Conservation (phyloP, 2,113 vertebrate genomes). For the Dryoscopus gambensis region DNA sequence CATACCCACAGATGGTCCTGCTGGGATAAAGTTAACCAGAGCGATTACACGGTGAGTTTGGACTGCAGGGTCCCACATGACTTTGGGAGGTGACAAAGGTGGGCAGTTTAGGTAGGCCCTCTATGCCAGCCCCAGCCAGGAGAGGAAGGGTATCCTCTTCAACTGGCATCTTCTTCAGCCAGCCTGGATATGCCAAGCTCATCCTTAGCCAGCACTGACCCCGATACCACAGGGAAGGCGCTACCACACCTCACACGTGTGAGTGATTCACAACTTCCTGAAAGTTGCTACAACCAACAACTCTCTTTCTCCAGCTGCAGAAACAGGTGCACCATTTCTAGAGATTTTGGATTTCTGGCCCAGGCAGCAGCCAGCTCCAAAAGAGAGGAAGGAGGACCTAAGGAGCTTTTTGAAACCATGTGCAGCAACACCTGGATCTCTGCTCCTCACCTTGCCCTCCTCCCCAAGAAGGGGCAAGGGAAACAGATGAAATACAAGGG, state of each 20-base stretch:
- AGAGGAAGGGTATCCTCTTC: neutral
- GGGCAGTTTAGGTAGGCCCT: neutral
- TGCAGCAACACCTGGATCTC: neutral
- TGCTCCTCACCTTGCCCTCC: neutral
- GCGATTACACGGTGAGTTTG: neutral
- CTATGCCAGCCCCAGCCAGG: neutral
- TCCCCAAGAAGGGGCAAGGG: neutral
- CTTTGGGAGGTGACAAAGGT: neutral
- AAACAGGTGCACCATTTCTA: neutral
- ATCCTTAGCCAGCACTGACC: neutral
- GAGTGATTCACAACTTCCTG: neutral
- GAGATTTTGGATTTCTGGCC: neutral
- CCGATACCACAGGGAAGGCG: rapidly evolving
- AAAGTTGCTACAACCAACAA: neutral
- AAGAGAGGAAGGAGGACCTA: neutral
- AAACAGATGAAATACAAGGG: neutral
- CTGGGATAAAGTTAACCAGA: neutral
- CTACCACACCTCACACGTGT: neutral
- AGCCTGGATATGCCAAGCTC: neutral
- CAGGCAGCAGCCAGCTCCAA: neutral
- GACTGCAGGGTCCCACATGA: neutral
- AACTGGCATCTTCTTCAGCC: neutral
- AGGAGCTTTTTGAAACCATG: neutral
- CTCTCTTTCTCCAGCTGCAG: neutral
- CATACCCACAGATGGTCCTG: neutral